Percentiles rank a stretch among this genome's conserved stretches.
Evolutionary conservation across 2,797 vertebrate species (phyloP).

Genomic region (Coendou prehensilis): DNA sequence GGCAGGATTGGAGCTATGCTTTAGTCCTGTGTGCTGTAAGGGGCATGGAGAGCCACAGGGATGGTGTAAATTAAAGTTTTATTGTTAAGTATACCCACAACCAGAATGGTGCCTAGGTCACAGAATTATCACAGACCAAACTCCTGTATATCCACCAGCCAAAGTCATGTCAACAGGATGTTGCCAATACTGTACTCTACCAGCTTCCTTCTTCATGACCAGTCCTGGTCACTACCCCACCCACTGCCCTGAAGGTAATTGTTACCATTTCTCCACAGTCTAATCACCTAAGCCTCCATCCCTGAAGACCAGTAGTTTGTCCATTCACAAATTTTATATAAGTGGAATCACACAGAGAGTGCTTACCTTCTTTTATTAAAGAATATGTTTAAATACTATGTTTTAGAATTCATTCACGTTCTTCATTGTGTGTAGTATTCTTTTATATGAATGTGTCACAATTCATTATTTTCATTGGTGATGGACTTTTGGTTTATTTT

Average conservation of each 20-base stretch:
- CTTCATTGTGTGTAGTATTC: not conserved
- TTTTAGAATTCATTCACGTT: not conserved
- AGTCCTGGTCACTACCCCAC: not conserved
- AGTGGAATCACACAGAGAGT: not conserved
- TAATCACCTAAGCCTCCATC: not conserved
- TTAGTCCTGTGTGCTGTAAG: not conserved
- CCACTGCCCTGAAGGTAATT: not conserved
- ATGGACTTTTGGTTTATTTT: conserved; percentile 4
- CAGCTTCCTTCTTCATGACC: fast-evolving
- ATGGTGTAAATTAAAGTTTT: not conserved
- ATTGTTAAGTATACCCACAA: not conserved
- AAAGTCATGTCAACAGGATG: not conserved
- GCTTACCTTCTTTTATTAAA: not conserved
- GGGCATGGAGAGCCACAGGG: not conserved
- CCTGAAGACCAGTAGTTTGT: not conserved
- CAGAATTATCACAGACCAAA: not conserved
- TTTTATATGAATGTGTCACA: not conserved
- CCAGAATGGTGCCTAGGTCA: not conserved
- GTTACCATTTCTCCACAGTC: not conserved
- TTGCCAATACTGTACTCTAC: not conserved
- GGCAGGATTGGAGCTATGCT: not conserved
- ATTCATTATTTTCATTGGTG: not conserved
- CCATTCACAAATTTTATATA: not conserved
- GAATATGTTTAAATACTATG: not conserved
- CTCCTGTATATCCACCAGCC: not conserved